phyloP scores from a whole-genome alignment of 1,140 invertebrate species.

The Himalopsyche phryganea region DNA sequence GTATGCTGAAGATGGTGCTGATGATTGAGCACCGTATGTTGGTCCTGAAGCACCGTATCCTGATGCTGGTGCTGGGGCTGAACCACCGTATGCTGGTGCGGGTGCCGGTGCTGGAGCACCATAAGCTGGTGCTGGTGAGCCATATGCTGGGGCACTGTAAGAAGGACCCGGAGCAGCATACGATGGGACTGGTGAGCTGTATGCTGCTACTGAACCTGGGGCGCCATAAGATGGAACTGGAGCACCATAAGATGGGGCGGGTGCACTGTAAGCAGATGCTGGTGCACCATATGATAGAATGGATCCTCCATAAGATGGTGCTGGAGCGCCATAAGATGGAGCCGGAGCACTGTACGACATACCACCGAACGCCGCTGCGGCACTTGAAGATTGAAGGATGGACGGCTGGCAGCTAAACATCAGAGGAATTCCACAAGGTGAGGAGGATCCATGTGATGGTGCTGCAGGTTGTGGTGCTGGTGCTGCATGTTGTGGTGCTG shows the following conservation, averaged over 20 bases:
- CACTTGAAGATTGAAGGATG: background rate
- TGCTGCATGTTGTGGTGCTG: background rate
- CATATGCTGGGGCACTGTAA: conserved; percentile 22
- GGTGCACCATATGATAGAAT: conserved; percentile 26
- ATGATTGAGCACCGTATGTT: background rate
- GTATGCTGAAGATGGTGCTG: conserved; percentile 17
- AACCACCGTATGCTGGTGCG: background rate
- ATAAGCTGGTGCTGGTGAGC: conserved; percentile 19
- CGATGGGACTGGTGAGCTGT: conserved; percentile 20
- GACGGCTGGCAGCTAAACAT: conserved; percentile 22
- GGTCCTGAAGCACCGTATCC: conserved; percentile 2
- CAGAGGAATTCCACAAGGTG: conserved; percentile 23
- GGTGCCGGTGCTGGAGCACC: background rate
- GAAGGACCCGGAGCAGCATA: conserved; percentile 19
- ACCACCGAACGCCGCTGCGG: conserved; percentile 4
- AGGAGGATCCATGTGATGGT: background rate
- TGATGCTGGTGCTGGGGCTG: background rate
- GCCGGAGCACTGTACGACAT: background rate
- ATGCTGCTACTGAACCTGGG: conserved; percentile 1
- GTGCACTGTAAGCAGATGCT: background rate
- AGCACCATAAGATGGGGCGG: conserved; percentile 1
- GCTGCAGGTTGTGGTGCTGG: too few relatives aligned
- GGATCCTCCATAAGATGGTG: conserved; percentile 30
- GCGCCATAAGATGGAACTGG: background rate
- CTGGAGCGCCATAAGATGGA: conserved; percentile 12